Base-by-base conservation (phyloP, 2,797 vertebrate genomes). In the Pempheris klunzingeri region DNA sequence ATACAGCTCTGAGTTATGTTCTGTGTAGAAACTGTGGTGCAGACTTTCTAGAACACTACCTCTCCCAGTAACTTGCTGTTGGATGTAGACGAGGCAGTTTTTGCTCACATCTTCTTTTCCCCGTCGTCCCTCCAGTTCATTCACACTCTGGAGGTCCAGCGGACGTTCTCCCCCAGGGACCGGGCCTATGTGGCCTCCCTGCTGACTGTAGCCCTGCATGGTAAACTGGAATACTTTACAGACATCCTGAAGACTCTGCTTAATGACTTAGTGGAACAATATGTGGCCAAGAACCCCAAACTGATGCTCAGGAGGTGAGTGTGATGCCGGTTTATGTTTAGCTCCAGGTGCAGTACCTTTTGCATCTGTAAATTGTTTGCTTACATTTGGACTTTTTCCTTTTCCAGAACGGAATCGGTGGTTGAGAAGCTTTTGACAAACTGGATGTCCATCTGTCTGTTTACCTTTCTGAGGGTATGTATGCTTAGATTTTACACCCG, bases 391-490 rank as follows among this genome's bases (percentile, higher is more conserved):
- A 8, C 11, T 30, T 57, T 49, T 39, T 5, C 17, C 81, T 43
- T 62, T 63, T 92, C 69, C 90, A 99, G 98, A 92, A 99, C 98
- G 4, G 98, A 99, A 88, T 98, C 97, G 0, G 98, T 99, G 86
- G 98, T 99, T 32, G 98, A 99, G 91, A 99, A 99, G 91, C 94
- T 99, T 75, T 90, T 99, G 87, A 99, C 98, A 26, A 99, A 99
- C 93, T 99, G 98, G 98, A 99, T 99, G 97, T 99, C 98, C 70
- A 98, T 99, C 88, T 99, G 98, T 84, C 96, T 99, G 5, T 99
- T 97, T 0, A 90, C 96, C 0, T 98, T 98, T n/a, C 95, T 99
- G 87, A 96, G 97, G 96, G 98, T 99, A 87, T 43, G 94, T 86
- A 11, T 6, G 0, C 15, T 38, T 15, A 47, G 34, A 3, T 55